Percentiles rank a stretch among this genome's conserved stretches.
Conservation (phyloP, 2,888 invertebrate species). For the Merodon equestris region DNA sequence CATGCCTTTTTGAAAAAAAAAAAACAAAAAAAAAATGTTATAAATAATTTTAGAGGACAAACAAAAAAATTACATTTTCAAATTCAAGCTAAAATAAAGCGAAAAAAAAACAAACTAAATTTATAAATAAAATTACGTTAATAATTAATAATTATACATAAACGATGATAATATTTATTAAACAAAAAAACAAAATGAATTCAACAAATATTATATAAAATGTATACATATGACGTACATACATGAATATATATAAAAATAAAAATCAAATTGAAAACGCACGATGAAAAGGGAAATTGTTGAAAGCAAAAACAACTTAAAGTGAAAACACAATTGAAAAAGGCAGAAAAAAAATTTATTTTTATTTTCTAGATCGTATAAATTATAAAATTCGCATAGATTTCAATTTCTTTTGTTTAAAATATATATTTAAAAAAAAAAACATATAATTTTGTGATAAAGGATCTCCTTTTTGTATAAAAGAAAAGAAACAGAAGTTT, state of each 20-base stretch:
- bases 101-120: constrained; percentile 61
- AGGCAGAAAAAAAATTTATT: constrained; percentile 23
- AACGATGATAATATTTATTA: constrained; percentile 67
- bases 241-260: constrained; percentile 42
- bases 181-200: constrained; percentile 40
- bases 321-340: constrained; percentile 20
- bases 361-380: constrained; percentile 48
- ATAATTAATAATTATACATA: constrained; percentile 68
- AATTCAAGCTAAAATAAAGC: constrained; percentile 74
- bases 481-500: constrained; percentile 4
- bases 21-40: constrained; percentile 66
- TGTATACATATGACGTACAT: constrained; percentile 33
- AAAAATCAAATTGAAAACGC: constrained; percentile 58
- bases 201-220: constrained; percentile 60
- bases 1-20: constrained; percentile 77
- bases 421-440: too few species aligned
- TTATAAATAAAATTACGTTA: constrained; percentile 64
- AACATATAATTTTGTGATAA: constrained; percentile 50
- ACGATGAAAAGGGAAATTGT: constrained; percentile 40
- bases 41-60: constrained; percentile 66
- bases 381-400: constrained; percentile 7
- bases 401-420: constrained; percentile 10
- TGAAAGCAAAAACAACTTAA: constrained; percentile 21
- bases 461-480: constrained; percentile 53
- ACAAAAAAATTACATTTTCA: constrained; percentile 64